Base-by-base conservation (phyloP, 2,113 vertebrate genomes). In the Odocoileus virginianus region DNA sequence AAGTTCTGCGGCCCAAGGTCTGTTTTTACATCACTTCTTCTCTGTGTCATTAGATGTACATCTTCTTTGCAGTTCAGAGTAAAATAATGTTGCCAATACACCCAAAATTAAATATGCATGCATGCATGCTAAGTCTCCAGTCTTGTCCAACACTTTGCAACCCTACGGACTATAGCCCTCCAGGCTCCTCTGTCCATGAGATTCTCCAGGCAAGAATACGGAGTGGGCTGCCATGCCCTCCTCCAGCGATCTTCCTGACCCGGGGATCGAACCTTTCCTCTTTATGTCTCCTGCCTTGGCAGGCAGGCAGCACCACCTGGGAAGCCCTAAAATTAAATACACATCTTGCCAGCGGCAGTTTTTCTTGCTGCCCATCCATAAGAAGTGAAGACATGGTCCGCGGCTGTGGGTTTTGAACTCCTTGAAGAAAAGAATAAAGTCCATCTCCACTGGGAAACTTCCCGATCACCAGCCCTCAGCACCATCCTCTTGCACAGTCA, bases 401-500 rank as follows among this genome's bases (percentile, higher is more conserved):
- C 79, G 54, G 82, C 47, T 12, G 2, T 67, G 67, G 76, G 83
- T 45, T 92, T 82, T 67, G 54, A 60, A 81, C 74, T 60, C 54
- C 83, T n/a, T 17, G 21, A 93, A 79, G 58, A 45, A 71, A 91
- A 74, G 2, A 28, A 87, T 47, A 52, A 40, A 74, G 57, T 21
- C 28, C 3, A 25, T 43, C 33, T 94, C 52, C 81, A 3, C 64
- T 15, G 21, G 83, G 43, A 91, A 58, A 9, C 23, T 2, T 15
- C 14, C 36, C 16, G 0, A 25, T 54, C 30, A 21, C n/a, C 21
- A 43, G 7, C 7, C 11, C 64, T 47, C 58, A 52, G 17, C 55
- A 23, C 25, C 1, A 0, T 15, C 0, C 12, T 19, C 47, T 14
- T 0, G 0, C 45, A 17, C 7, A 15, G 45, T 33, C 16, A 1